Base-by-base conservation (phyloP, 2,888 invertebrate species). In the Oxystoma pomonae region DNA sequence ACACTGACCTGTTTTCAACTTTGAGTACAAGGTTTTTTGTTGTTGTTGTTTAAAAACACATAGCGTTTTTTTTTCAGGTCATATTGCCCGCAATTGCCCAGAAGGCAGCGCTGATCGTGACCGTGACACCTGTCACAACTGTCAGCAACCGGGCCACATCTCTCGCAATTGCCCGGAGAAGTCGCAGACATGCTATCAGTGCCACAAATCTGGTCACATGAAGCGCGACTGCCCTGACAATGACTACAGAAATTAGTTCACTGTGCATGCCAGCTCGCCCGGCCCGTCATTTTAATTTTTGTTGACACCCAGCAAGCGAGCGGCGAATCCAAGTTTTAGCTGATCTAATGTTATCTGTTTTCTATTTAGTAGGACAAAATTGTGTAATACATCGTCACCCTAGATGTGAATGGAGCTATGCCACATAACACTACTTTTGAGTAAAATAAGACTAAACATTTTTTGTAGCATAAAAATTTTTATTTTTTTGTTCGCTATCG, bases 101-200 rank as follows among this genome's bases (percentile, higher is more conserved):
- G 91, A 91, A 81, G 86, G 86, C 73, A 86, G 62, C 12, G 64
- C 69, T 49, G 64, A 76, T 60, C 73, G 77, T 59, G 70, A 73
- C 58, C 74, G 72, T 63, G 79, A 93, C 81, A 91, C 92, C 74
- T 96, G 96, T 86, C 96, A 95, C 87, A 95, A 92, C 83, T 96
- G 96, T 85, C 92, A 92, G 84, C 91, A 93, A 85, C 88, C 91
- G 71, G 96, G 95, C 71, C 96, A 96, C 84, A 90, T 96, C 80
- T 94, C 91, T 68, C 89, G 91, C 79, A 90, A 90, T 82, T 92
- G 91, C 83, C 91, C 91, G 63, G 91, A 91, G 62, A 81, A 80
- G 89, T 91, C 87, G 76, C 92, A 93, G 84, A 92, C 90, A 74
- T 96, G 96, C 86, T 96, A 94, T 84, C 89, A 90, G 78, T 96